Base-by-base conservation (phyloP, 2,113 vertebrate species). In the Platichthys flesus region DNA sequence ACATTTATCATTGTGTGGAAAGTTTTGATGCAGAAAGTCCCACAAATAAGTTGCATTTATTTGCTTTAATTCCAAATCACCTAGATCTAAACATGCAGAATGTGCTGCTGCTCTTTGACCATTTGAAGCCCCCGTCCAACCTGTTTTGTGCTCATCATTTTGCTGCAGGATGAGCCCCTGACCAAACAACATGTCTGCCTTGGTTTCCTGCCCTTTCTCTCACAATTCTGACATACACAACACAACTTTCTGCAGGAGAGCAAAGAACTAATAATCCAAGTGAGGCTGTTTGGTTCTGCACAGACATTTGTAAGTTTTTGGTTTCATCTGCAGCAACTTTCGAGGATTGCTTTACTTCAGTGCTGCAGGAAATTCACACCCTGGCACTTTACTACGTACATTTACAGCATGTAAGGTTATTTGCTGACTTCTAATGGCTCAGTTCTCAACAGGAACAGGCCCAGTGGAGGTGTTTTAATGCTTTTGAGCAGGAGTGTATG, bases 401-500 rank as follows among this genome's bases (percentile, higher is more conserved):
- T 42, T 42, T 12, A 10, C 23, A 26, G 2, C 28, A 16, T 15
- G 18, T 18, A 18, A 26, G 49, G 6, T 37, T 9, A 23, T 10
- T 37, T n/a, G 45, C 54, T 69, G 67, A 9, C 42, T 55, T 7
- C 16, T 0, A 55, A 40, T 13, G 13, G 2, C 35, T 35, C 3
- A 13, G 10, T 31, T 21, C 15, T 21, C 20, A 54, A 54, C 54
- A 13, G n/a, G 20, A 67, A 54, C 31, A 40, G 18, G 20, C 40
- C 20, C 40, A 26, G 23, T 42, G 4, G 35, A n/a, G 31, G 67
- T 42, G 14, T 68, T 68, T 6, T 5, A 2, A 56, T 24, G 23
- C 21, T 10, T 56, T 18, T 68, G 52, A 57, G 4, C 6, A 35
- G 67, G 42, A 20, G 54, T 69, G 35, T 57, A 90, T 91, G 91